phyloP scores from a whole-genome alignment of 2,888 invertebrate genomes.

The Osmoderma eremita region DNA sequence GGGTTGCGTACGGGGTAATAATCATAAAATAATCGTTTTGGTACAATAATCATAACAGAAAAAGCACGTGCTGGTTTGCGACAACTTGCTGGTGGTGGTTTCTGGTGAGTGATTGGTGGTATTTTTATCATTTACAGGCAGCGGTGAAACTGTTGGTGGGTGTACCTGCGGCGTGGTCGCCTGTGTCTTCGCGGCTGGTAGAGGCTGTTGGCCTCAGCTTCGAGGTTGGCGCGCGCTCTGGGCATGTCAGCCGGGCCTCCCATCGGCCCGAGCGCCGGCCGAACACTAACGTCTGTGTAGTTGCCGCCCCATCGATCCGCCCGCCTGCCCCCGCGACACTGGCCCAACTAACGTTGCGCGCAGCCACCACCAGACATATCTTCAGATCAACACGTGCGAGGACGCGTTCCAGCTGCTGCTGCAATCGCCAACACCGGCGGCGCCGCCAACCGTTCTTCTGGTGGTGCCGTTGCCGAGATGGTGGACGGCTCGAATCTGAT shows the following conservation, averaged over 20 bases:
- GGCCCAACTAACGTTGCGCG: slow-evolving; percentile 48
- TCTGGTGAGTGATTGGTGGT: slow-evolving; percentile 8
- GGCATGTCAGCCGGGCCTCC: slow-evolving; percentile 57
- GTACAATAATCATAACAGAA: neutral
- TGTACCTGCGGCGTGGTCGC: slow-evolving; percentile 52
- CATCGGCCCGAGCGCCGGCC: slow-evolving; percentile 56
- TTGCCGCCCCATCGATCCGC: slow-evolving; percentile 50
- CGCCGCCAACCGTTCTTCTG: slow-evolving; percentile 5
- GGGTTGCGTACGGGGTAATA: neutral
- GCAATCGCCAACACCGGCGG: neutral
- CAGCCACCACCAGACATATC: slow-evolving; percentile 46
- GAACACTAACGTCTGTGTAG: slow-evolving; percentile 52
- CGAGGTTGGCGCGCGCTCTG: slow-evolving; percentile 54
- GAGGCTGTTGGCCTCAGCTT: slow-evolving; percentile 54
- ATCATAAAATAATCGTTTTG: neutral
- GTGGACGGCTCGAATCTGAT: neutral
- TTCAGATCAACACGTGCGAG: slow-evolving; percentile 41
- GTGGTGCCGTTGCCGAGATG: neutral
- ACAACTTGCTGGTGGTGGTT: neutral
- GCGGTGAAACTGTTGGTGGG: slow-evolving; percentile 15
- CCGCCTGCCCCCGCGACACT: slow-evolving; percentile 45
- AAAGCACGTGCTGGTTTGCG: slow-evolving; percentile 13
- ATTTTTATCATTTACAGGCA: neutral
- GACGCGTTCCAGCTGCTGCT: neutral
- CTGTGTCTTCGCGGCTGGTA: slow-evolving; percentile 53